These are phyloP conservation scores for Sinocyclocheilus anophthalmus DNA, from an alignment of 2,113 vertebrate genomes.

Conservation along the genomic window DNA sequence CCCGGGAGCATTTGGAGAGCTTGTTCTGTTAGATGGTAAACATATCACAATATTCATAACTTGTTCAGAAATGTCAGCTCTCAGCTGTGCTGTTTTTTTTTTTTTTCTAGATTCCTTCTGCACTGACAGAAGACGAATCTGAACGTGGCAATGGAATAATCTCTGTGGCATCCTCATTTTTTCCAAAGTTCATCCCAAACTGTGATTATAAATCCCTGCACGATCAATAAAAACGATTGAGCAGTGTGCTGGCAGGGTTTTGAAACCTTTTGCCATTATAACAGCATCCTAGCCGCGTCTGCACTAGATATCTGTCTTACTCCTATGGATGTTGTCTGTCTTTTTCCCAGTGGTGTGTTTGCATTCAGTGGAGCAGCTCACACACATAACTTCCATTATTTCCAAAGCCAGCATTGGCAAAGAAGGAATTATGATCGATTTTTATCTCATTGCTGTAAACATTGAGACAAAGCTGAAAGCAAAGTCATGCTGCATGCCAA, in stretches of 20 bases:
- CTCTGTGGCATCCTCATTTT: conserved; percentile 47
- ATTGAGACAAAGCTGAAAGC: conserved; percentile 42
- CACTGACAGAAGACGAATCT: conserved; percentile 34
- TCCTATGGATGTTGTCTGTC: conserved; percentile 20
- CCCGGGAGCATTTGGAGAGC: not conserved
- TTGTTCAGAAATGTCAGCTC: conserved; percentile 6
- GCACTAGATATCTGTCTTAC: conserved; percentile 48
- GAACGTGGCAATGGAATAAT: conserved; percentile 44
- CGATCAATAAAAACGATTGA: conserved; percentile 70
- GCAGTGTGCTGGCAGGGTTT: conserved; percentile 60
- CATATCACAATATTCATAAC: conserved; percentile 39
- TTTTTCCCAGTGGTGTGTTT: conserved; percentile 46
- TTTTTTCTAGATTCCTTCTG: conserved; percentile 24
- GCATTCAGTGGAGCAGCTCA: conserved; percentile 41
- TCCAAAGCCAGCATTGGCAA: conserved; percentile 40
- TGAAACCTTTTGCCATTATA: conserved; percentile 61
- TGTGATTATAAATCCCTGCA: conserved; percentile 58
- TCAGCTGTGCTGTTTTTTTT: conserved; percentile 14
- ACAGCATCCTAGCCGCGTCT: conserved; percentile 57
- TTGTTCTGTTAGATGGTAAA: not conserved
- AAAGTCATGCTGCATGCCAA: conserved; percentile 24
- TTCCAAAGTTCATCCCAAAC: conserved; percentile 51
- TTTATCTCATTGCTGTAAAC: conserved; percentile 61
- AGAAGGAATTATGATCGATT: conserved; percentile 62
- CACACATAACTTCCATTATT: conserved; percentile 42